phyloP scores from a whole-genome alignment of 37 sponge, comb jelly and placozoan species.

The Lycopodina hypogea region DNA sequence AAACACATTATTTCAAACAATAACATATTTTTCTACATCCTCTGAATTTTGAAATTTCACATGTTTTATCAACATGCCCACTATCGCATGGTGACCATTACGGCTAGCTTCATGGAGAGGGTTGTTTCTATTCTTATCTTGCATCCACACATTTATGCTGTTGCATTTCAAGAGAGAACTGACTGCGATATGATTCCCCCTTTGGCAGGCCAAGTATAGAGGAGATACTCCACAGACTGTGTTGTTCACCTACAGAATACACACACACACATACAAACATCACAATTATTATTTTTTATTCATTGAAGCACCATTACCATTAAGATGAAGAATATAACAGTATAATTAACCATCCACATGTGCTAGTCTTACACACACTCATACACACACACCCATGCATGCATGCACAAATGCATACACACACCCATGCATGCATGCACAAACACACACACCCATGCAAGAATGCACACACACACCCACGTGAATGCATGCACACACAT shows the following conservation, averaged over 20 bases:
- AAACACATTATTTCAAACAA: not conserved
- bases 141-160: constrained; percentile 6
- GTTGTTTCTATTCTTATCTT: constrained; percentile 65
- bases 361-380: too few relatives aligned
- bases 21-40: not conserved
- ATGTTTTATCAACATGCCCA: constrained; percentile 47
- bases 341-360: too few relatives aligned
- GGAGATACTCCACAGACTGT: constrained; percentile 77
- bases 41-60: not conserved
- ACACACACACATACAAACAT: too few relatives aligned
- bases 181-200: constrained; percentile 69
- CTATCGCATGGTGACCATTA: constrained; percentile 50
- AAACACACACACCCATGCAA: too few relatives aligned
- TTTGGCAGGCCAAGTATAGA: constrained; percentile 75
- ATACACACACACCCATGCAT: too few relatives aligned
- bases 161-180: constrained; percentile 30
- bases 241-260: too few relatives aligned
- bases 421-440: too few relatives aligned
- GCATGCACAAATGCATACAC: too few relatives aligned
- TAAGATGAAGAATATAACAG: too few relatives aligned
- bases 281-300: constrained; percentile 13
- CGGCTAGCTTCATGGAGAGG: constrained; percentile 84
- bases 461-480: too few relatives aligned
- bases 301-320: too few relatives aligned
- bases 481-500: too few relatives aligned